A percentile compares a stretch with the other conserved stretches of the same genome.
Conservation (phyloP, 2,113 vertebrate species). For the Falcunculus frontatus region DNA sequence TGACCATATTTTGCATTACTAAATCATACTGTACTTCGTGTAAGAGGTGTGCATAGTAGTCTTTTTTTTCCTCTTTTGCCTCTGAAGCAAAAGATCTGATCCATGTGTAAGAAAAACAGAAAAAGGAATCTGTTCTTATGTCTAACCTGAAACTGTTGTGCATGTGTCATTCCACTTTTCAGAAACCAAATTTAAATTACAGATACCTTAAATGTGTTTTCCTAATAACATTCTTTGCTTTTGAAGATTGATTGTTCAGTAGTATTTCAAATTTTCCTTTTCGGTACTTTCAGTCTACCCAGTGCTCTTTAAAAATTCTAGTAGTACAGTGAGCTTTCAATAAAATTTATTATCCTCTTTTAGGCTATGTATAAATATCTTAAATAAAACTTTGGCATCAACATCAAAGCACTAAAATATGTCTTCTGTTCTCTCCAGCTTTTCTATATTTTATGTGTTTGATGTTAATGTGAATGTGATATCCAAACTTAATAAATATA, state of each 20-base stretch:
- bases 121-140: neutral
- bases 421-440: slow-evolving; percentile 67
- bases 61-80: neutral
- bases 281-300: slow-evolving; percentile 56
- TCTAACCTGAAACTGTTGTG: neutral
- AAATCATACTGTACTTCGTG: neutral
- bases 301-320: slow-evolving; percentile 61
- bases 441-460: slow-evolving; percentile 75
- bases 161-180: neutral
- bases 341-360: slow-evolving; percentile 76
- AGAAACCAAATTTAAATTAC: slow-evolving; percentile 59
- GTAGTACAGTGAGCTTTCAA: slow-evolving; percentile 68
- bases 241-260: slow-evolving; percentile 68
- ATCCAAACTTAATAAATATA: slow-evolving; percentile 67
- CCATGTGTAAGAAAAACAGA: neutral
- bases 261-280: slow-evolving; percentile 61
- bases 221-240: slow-evolving; percentile 54
- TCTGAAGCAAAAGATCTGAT: slow-evolving; percentile 3
- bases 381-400: slow-evolving; percentile 73
- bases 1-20: neutral
- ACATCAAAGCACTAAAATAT: slow-evolving; percentile 73
- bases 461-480: slow-evolving; percentile 73
- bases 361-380: slow-evolving; percentile 72
- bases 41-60: neutral
- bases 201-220: slow-evolving; percentile 60